Base-by-base conservation (phyloP, 30 jellyfish, hydroid and myxozoan species). In the Aurelia sp. region DNA sequence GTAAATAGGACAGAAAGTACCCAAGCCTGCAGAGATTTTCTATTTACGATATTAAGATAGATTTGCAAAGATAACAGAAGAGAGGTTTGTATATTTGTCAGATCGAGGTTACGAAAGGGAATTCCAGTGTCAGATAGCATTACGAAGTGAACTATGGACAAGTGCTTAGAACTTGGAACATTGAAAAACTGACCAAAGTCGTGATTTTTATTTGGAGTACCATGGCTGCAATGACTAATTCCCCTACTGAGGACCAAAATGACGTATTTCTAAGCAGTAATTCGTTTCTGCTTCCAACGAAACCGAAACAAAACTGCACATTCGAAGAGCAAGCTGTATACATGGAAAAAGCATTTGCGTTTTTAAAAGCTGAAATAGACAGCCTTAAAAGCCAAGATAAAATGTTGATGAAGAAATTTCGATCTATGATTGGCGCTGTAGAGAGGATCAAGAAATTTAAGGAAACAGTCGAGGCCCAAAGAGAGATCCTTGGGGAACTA, bases 311-410 rank as follows among this genome's bases (percentile, higher is more conserved):
- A 38, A 67, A 60, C 64, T 76, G 87, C 87, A 24, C 87, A 3
- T 76, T 76, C 24, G 87, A 61, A 40, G 87, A 76, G 65, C 76
- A 76, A 75, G 76, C 74, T 31, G 87, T 76, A 57, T 76, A 76
- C 77, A 76, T 76, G 87, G 87, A 76, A 52, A 76, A 76, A 60
- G 20, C 87, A n/a, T 8, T 76, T 5, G 65, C 58, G 9, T 76
- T 74, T 74, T 75, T 76, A 8, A 76, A 59, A 33, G n/a, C 62
- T 41, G 87, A 76, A 35, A 76, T 76, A 8, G 10, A 41, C 51
- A 78, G 63, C 44, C 76, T 76, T 13, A 61, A 76, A n/a, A 48
- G 48, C 33, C 87, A 76, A 40, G 87, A 76, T 78, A 76, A 35
- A 63, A 15, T 55, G 78, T 53, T 76, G 73, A 76, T 76, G 87